Evolutionary conservation across 2,888 invertebrate species (phyloP), one percentile per base, ranked within the genome.

Genomic region (Tanytarsus gracilentus): DNA sequence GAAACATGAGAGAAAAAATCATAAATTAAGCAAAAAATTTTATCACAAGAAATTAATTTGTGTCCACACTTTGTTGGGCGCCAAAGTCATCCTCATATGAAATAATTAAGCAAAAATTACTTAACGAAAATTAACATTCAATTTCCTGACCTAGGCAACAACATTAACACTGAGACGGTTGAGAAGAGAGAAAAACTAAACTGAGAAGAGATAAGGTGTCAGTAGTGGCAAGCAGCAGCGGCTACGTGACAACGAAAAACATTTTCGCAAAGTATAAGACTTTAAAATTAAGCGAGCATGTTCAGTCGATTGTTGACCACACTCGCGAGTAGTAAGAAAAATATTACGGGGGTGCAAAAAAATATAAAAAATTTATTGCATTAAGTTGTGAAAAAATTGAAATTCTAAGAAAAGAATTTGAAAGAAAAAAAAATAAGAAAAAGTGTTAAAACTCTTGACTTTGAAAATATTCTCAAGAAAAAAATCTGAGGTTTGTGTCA

Each of bases 131-230:
- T 44, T 23, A 44, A 9, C 40, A 44, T 44, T 7, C 5, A 18
- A 44, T 44, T 44, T 44, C 44, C 44, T 44, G 44, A 44, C 44
- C 44, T 44, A 23, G 21, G 11, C 44, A 44, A 44, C 44, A 18
- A n/a, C 44, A 44, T 18, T 16, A 11, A 44, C 44, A 44, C 18
- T 44, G 11, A n/a, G 36, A 39, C 39, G 4, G 18, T 39, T 21
- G 9, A 5, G 23, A 21, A 11, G 21, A 40, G 40, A 40, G 33
- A 44, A 44, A 44, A 44, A 44, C 8, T n/a, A 11, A 5, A 33
- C 33, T 5, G 33, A 33, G n/a, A 2, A 33, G n/a, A 9, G n/a
- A 33, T 33, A n/a, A 33, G 11, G 6, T n/a, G n/a, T 33, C 33
- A 11, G n/a, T 33, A 44, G 44, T 7, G 44, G 7, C 21, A 23